Evolutionary conservation across 2,888 invertebrate species (phyloP), one percentile per base, ranked within the genome.

Genomic region (Ectobius pallidus): DNA sequence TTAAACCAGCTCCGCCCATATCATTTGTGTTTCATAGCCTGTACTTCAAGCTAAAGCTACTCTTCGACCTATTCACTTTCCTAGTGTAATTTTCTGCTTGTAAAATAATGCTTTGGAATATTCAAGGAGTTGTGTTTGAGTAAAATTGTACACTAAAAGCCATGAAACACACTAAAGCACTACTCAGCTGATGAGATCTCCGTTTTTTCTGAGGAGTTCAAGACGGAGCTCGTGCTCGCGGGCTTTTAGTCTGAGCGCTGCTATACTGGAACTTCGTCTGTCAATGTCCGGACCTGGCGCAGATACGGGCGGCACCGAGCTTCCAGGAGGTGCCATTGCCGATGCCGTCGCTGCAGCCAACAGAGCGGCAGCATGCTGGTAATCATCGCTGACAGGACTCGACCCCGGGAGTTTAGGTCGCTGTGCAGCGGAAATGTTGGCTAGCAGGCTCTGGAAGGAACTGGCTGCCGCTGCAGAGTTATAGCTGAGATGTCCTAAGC

Each of bases 161-260:
- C n/a, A n/a, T n/a, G n/a, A n/a, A n/a, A n/a, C n/a, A n/a, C n/a
- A n/a, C n/a, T 34, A 11, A 34, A 11, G 11, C 34, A 34, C n/a
- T n/a, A 16, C 84, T 90, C 90, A 94, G 88, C 93, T 94, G 81
- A 93, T 91, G 79, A 93, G 86, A 83, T 94, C 93, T 0, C 90
- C 91, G 80, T 92, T 90, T 79, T 94, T 93, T 70, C 94, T 87
- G 70, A 94, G 81, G 87, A 94, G 90, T 82, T 94, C 95, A 78
- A 95, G 85, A 81, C 94, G 89, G 63, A 95, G 84, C 82, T 96
- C 95, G 81, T 96, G 95, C 81, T 96, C 96, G 69, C 96, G 87
- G 0, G 96, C 96, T 78, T 95, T 95, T 79, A 95, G 87, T 77
- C 96, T 86, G 46, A 96, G 84, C 0, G 94, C 92, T 0, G 95